A percentile compares a stretch with the other conserved stretches of the same genome.
These are phyloP conservation scores for Dexiosoma caninum DNA, from an alignment of 2,888 invertebrate species.

Conservation along the genomic window DNA sequence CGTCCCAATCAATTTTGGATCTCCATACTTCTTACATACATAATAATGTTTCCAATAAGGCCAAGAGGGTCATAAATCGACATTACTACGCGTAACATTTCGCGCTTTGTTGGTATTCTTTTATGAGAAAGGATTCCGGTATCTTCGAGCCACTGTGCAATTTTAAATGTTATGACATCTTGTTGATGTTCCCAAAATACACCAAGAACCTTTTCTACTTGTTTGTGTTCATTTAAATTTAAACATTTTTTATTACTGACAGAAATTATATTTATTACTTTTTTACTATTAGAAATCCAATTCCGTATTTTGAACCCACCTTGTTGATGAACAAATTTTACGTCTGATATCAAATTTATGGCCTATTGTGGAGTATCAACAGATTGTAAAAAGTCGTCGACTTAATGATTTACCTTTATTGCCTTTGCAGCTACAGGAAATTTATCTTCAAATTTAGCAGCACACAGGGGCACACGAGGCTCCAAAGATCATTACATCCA, in stretches of 20 bases:
- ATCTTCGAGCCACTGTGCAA: neutral
- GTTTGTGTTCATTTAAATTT: neutral
- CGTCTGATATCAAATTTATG: too few species aligned
- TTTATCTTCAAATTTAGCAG: constrained; percentile 1
- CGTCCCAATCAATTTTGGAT: constrained; percentile 3
- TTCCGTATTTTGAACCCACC: too few species aligned
- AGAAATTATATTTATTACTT: too few species aligned
- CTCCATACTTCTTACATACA: constrained; percentile 18
- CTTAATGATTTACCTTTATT: too few species aligned
- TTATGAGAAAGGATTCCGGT: neutral
- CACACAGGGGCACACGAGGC: constrained; percentile 27
- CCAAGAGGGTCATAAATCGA: constrained; percentile 38
- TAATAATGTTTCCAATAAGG: constrained; percentile 21
- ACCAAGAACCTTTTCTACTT: constrained; percentile 35
- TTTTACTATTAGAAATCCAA: too few species aligned
- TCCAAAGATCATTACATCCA: constrained; percentile 35
- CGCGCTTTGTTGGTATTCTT: constrained; percentile 11
- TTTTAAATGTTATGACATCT: neutral
- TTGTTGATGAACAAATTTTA: too few species aligned
- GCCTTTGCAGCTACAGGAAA: too few species aligned
- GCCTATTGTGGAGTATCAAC: too few species aligned
- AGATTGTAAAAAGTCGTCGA: too few species aligned
- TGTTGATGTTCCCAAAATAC: constrained; percentile 27
- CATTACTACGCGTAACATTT: constrained; percentile 1
- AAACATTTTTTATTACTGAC: too few species aligned